Evolutionary conservation across 2,888 invertebrate genomes (phyloP), one percentile per base, ranked within the genome.

Genomic region (Drosophila suboccidentalis): DNA sequence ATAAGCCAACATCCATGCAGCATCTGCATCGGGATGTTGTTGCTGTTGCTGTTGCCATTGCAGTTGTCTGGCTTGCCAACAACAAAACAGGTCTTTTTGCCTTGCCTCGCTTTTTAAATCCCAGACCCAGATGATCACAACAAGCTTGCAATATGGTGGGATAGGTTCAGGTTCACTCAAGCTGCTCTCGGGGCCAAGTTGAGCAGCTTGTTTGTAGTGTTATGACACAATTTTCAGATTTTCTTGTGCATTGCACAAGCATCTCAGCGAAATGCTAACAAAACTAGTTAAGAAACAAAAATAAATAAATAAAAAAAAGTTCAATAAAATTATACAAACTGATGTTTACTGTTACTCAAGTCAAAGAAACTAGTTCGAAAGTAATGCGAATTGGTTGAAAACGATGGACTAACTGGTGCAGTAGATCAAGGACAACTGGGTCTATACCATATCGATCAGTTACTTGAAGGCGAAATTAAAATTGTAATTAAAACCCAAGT

Each of bases 91-190:
- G 89, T 82, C 81, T 69, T 15, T 22, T 43, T 15, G 43, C 39
- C 57, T 36, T 53, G 36, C 44, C 61, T 32, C 57, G 36, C 22
- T 4, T 22, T 22, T 3, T 29, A 15, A 76, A 17, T 50, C 58
- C 54, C 67, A 51, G 49, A 49, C 22, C 47, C 50, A 50, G 47
- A 55, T 63, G 47, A 57, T 41, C 68, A 43, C 50, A 68, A 47
- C 78, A 51, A 43, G 58, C 54, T 38, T 19, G 53, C 49, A 49
- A 50, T 61, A 62, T 61, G 58, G 86, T 82, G 82, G 87, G 89
- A 83, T 88, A 82, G 82, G 82, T 88, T 88, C 82, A 86, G 89
- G 82, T 88, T 82, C 86, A 85, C 22, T 32, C 34, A 36, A 34
- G 34, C 67, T 55, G 67, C 59, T 66, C 78, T 36, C 4, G 32